phyloP scores from a whole-genome alignment of 2,888 invertebrate genomes.

The Diaphora mendica region DNA sequence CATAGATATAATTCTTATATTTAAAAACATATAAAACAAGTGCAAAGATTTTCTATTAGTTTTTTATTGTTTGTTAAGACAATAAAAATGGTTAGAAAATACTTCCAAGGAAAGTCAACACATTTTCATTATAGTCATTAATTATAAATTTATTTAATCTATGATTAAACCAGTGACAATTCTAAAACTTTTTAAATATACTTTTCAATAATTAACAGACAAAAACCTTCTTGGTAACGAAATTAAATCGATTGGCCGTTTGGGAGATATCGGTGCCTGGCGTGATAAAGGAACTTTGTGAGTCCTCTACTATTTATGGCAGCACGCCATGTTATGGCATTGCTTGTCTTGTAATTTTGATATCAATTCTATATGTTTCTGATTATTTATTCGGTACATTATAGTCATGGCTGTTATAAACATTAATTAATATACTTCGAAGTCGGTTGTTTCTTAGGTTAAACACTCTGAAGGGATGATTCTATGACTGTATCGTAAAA shows the following conservation, averaged over 20 bases:
- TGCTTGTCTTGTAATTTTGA: not conserved
- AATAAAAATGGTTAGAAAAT: not conserved
- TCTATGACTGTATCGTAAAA: no score
- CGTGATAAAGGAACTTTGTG: conserved; percentile 17
- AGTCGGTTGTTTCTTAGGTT: no score
- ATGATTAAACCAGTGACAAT: not conserved
- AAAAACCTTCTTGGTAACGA: conserved; percentile 14
- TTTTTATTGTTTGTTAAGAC: not conserved
- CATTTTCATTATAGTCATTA: no score
- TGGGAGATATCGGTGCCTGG: conserved; percentile 21
- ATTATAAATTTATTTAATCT: no score
- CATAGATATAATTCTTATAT: no score
- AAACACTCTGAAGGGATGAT: no score
- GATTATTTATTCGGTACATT: not conserved
- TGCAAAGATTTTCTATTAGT: no score
- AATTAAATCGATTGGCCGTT: conserved; percentile 24
- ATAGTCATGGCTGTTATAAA: not conserved
- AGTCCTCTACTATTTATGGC: conserved; percentile 13
- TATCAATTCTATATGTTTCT: not conserved
- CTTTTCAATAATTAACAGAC: not conserved
- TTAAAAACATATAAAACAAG: no score
- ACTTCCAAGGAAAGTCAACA: no score
- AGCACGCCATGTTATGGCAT: conserved; percentile 12
- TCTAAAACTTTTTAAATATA: not conserved
- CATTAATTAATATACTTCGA: not conserved